Percentiles rank a stretch among this genome's conserved stretches.
phyloP scores from a whole-genome alignment of 2,113 vertebrate species.

The Otocyon megalotis region DNA sequence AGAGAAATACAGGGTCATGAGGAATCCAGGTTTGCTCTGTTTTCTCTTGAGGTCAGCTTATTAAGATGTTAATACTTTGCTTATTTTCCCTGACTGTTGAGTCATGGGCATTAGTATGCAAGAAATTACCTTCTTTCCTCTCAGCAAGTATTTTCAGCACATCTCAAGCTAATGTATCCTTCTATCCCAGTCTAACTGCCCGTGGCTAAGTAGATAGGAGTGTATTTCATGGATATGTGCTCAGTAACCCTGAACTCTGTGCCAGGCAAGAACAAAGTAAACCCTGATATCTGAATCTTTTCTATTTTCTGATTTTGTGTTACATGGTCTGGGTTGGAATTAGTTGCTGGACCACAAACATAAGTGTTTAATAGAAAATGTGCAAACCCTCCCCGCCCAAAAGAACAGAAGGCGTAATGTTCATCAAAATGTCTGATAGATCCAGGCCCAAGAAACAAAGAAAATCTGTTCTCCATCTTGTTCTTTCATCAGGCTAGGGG shows the following conservation, averaged over 20 bases:
- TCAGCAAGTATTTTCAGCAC: neutral
- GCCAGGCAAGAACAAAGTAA: conserved; percentile 6
- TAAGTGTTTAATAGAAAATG: neutral
- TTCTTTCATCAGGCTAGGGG: neutral
- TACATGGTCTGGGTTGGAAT: neutral
- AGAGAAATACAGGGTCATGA: neutral
- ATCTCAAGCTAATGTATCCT: neutral
- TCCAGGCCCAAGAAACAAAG: neutral
- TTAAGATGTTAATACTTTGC: neutral
- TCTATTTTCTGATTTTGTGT: neutral
- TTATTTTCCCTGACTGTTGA: neutral
- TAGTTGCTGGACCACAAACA: neutral
- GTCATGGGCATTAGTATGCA: neutral
- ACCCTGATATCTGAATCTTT: neutral
- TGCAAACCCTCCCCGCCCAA: accelerated
- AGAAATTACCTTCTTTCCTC: conserved; percentile 9
- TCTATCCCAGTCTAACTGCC: neutral
- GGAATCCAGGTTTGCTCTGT: neutral
- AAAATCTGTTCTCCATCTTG: neutral
- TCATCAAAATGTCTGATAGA: neutral
- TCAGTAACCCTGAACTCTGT: neutral
- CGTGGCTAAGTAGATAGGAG: neutral
- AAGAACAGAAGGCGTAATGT: neutral
- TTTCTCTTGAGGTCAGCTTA: neutral
- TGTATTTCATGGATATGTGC: neutral